Base-by-base conservation (phyloP, 2,113 vertebrate genomes). In the Scatophagus argus region DNA sequence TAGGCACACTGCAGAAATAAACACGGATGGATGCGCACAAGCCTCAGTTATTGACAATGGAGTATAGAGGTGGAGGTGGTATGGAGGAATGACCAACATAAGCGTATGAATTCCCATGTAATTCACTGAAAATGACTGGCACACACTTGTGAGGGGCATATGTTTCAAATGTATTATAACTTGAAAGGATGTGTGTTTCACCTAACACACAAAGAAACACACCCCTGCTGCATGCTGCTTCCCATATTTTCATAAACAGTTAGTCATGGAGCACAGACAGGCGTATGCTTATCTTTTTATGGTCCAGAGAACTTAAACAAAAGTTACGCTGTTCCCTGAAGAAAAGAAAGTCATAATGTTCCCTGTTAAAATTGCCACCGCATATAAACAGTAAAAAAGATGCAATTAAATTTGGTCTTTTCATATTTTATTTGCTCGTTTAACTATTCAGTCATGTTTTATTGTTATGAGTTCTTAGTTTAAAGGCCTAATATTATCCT, bases 351-450 rank as follows among this genome's bases (percentile, higher is more conserved):
- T 27, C 31, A 60, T 29, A 55, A 39, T 10, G 25, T 61, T 51
- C n/a, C 51, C 27, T 46, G 23, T 77, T 73, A 82, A 80, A 82
- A 66, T 46, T 34, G 47, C 51, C 63, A 49, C 66, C 58, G 63
- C 34, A 21, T 73, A 77, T 67, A 82, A 89, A 84, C 34, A 47
- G 62, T 67, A 56, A 77, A 49, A 85, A 78, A 79, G 21, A 54
- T 76, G 77, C 62, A 65, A 74, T 86, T 62, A 84, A 78, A 61
- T 41, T 77, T 84, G 1, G 79, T 62, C 49, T 77, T 77, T 85
- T 83, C 36, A 25, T 74, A 46, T 75, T 89, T 87, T 39, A 88
- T 89, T 82, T 70, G 56, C 66, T 70, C 19, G 2, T 84, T 82
- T 71, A 74, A 77, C 60, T 59, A 44, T 81, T 64, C 74, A 61